Conservation (phyloP, 2,113 vertebrate genomes). For the Cinclus mexicanus region DNA sequence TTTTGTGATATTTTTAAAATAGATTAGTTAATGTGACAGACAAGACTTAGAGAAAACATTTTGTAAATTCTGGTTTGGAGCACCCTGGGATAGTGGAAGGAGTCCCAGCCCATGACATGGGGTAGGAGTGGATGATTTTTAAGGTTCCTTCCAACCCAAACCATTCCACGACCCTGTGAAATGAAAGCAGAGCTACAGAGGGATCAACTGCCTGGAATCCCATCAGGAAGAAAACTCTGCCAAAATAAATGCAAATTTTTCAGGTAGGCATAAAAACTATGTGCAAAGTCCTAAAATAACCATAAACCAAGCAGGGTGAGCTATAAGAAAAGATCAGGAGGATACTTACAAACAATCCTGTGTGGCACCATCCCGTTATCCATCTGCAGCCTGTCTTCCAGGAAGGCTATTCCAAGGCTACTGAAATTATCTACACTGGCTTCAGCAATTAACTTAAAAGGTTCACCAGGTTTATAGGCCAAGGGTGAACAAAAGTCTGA, state of each 20-base stretch:
- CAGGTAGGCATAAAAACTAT: neutral
- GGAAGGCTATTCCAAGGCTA: conserved; percentile 89
- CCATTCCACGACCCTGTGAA: neutral
- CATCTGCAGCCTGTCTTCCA: conserved; percentile 91
- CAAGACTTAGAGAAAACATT: neutral
- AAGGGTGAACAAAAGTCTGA: conserved; percentile 89
- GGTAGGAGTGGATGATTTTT: neutral
- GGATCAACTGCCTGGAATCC: neutral
- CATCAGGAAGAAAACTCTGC: neutral
- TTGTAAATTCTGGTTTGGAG: neutral
- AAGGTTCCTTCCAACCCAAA: neutral
- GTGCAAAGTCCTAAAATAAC: neutral
- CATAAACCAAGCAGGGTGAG: accelerated
- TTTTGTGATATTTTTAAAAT: neutral
- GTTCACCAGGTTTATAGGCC: conserved; percentile 83
- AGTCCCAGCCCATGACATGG: neutral
- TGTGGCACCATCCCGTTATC: conserved; percentile 87
- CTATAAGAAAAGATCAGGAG: neutral
- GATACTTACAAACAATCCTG: conserved; percentile 90
- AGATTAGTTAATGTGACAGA: neutral
- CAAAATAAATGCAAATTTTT: neutral
- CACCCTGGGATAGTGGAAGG: neutral
- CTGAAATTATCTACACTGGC: conserved; percentile 91
- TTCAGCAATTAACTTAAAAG: conserved; percentile 84
- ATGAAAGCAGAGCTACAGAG: neutral